Percentiles rank a stretch among this genome's conserved stretches.
These are phyloP conservation scores for Drosophila kokeensis DNA, from an alignment of 2,888 invertebrate species.

Conservation along the genomic window DNA sequence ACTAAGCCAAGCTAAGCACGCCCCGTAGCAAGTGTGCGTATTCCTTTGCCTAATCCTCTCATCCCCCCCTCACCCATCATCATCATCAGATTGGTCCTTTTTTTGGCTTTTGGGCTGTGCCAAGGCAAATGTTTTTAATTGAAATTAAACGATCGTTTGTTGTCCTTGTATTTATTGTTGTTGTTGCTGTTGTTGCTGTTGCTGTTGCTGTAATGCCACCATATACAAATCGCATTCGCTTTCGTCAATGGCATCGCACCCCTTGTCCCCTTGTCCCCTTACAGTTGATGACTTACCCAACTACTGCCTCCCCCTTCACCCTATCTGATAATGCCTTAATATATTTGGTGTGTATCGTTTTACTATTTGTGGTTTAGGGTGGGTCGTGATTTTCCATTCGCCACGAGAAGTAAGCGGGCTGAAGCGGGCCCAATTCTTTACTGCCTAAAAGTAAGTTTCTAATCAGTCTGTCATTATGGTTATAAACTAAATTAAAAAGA, in stretches of 20 bases:
- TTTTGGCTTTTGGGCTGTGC: conserved; percentile 81
- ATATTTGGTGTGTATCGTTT: conserved; percentile 78
- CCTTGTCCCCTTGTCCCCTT: conserved; percentile 14
- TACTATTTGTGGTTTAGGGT: conserved; percentile 83
- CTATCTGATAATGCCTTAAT: conserved; percentile 79
- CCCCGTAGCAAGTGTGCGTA: conserved; percentile 79
- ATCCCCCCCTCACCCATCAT: not conserved
- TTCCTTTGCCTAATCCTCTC: conserved; percentile 63
- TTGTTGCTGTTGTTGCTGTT: conserved; percentile 57
- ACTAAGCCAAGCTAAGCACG: conserved; percentile 77
- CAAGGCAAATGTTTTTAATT: conserved; percentile 84
- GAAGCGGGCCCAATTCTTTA: conserved; percentile 10
- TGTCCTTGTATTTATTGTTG: conserved; percentile 57
- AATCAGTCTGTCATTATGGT: not conserved
- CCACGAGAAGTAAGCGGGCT: conserved; percentile 18
- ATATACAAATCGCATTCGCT: conserved; percentile 78
- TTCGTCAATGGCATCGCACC: conserved; percentile 49
- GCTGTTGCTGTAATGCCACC: conserved; percentile 72
- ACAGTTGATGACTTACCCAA: conserved; percentile 30
- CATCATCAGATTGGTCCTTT: conserved; percentile 48
- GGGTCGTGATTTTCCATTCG: conserved; percentile 79
- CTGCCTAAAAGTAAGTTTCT: not conserved
- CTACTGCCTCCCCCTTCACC: not conserved
- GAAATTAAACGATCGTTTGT: conserved; percentile 84
- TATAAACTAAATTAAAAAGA: not conserved